phyloP scores from a whole-genome alignment of 2,797 vertebrate species.

The Megaceryle alcyon region DNA sequence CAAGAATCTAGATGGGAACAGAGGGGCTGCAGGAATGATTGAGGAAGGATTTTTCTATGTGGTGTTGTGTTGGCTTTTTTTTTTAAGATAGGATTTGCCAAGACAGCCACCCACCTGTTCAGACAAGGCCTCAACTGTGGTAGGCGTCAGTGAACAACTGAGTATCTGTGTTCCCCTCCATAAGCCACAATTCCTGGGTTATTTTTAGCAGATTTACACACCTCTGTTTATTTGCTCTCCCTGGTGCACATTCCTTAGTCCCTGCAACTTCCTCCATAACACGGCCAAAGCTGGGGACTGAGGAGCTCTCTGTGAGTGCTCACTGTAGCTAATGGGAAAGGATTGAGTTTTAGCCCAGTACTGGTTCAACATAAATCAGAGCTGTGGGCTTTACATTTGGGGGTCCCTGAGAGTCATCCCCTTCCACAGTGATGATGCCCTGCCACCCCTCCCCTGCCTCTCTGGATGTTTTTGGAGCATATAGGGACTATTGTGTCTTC shows the following conservation, averaged over 20 bases:
- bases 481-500: neutral
- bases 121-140: slow-evolving; percentile 66
- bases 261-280: neutral
- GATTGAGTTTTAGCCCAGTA: neutral
- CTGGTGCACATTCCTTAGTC: slow-evolving; percentile 42
- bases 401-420: neutral
- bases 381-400: neutral
- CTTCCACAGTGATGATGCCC: neutral
- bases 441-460: neutral
- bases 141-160: neutral
- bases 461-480: neutral
- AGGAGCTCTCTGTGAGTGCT: neutral
- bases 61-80: neutral
- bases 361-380: neutral
- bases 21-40: slow-evolving; percentile 24
- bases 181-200: neutral
- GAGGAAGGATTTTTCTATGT: slow-evolving; percentile 31
- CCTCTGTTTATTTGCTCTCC: slow-evolving; percentile 70
- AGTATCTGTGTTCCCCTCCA: slow-evolving; percentile 40
- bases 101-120: slow-evolving; percentile 69
- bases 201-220: slow-evolving; percentile 69
- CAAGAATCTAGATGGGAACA: slow-evolving; percentile 55
- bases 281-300: neutral
- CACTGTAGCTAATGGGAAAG: fast-evolving
- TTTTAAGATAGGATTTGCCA: slow-evolving; percentile 11